Base-by-base conservation (phyloP, 2,797 vertebrate species). In the Poecilia picta region DNA sequence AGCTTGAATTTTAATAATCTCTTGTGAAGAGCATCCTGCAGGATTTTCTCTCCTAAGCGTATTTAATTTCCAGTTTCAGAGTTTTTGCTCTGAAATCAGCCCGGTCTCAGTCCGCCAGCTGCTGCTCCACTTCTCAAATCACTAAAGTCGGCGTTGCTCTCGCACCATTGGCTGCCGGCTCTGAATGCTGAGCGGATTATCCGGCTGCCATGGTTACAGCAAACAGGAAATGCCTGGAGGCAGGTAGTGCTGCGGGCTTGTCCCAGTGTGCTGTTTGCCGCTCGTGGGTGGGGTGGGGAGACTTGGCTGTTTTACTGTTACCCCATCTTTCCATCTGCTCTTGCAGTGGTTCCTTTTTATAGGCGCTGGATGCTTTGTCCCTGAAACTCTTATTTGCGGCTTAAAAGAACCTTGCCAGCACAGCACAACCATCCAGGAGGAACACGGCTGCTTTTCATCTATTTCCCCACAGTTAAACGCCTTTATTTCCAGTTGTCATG, bases 211-310 rank as follows among this genome's bases (percentile, higher is more conserved):
- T 92, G 90, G 88, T 86, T 90, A 92, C 92, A 83, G 89, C 90
- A 94, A 94, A 94, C 94, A 95, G 93, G 94, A 95, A 95, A 94
- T 93, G 81, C 89, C 93, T 92, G 47, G 77, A 83, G 91, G 90
- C 94, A 94, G 93, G 94, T 93, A 90, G 81, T 12, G 89, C 89
- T 89, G 66, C 53, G 28, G 89, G 93, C 87, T 77, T 74, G 79
- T 88, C 90, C 80, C 82, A 87, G 87, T 83, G 89, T 83, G 84
- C 79, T 51, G 82, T 74, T 76, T 71, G 43, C 43, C 55, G 81
- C 89, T 89, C 55, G 78, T 18, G 28, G 88, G 71, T 20, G 49
- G 49, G 16, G 49, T 23, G 66, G 66, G 80, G 57, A 78, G 88
- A 89, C 76, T 81, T 74, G 18, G 75, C 86, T 91, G 83, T 88